Evolutionary conservation across 2,888 invertebrate species (phyloP).

Genomic region (Meloe dianella): DNA sequence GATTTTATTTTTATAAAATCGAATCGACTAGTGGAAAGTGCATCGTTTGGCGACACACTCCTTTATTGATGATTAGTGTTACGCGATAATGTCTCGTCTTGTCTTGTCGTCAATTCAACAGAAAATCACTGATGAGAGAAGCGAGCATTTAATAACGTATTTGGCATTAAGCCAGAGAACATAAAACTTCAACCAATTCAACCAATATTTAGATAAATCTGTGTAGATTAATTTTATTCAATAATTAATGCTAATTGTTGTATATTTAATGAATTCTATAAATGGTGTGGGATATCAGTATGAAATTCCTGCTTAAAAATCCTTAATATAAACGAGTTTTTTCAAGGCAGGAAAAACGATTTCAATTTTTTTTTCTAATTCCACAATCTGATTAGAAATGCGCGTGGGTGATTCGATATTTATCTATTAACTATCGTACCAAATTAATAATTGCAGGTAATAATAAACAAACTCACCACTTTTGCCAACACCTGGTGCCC

Average conservation of each 20-base stretch:
- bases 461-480: constrained; percentile 81
- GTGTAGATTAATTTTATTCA: no score
- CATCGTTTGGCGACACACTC: background rate
- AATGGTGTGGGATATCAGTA: background rate
- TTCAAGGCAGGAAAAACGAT: constrained; percentile 4
- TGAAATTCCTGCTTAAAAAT: background rate
- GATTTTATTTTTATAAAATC: constrained; percentile 3
- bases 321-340: background rate
- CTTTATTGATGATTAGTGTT: background rate
- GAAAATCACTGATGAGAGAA: background rate
- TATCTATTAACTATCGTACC: no score
- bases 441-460: no score
- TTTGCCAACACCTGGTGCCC: constrained; percentile 90
- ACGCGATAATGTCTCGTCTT: background rate
- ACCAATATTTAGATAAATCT: no score
- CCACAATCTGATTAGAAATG: background rate
- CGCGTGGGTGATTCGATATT: background rate
- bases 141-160: background rate
- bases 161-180: background rate
- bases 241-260: background rate
- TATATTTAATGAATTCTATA: background rate
- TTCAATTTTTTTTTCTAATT: background rate
- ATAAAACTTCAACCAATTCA: no score
- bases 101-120: background rate
- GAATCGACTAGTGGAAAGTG: background rate